Base-by-base conservation (phyloP, 30 jellyfish, hydroid and myxozoan species). In the Euphysa ruthae region DNA sequence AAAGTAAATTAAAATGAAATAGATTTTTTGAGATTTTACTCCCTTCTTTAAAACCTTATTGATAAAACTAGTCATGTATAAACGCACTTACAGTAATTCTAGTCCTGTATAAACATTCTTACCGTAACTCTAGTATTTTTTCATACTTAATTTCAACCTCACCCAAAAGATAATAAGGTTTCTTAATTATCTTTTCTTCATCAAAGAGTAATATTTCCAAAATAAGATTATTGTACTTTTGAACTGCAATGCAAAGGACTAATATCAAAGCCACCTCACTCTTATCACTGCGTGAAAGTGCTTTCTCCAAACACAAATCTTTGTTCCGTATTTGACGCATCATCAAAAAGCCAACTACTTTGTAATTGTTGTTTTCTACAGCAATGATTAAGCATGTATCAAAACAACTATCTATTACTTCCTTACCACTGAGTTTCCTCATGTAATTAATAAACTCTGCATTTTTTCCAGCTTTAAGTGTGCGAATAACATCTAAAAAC, bases 331-430 rank as follows among this genome's bases (percentile, higher is more conserved):
- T 92, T 49, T 83, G 82, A 43, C 81, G 96, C 23, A 86, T 20
- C 19, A 74, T 70, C n/a, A 86, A 78, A 35, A 71, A 78, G 10
- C 96, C 96, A 20, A 66, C 94, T 31, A 93, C 84, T 61, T 31
- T 50, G 13, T 63, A 82, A 43, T 76, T 43, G 57, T 86, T 80
- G n/a, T 43, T 66, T 8, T 25, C 55, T 20, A 86, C 88, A 18
- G 96, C 96, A 3, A 72, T 16, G 31, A 63, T 77, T 49, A 86
- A 57, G 16, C 95, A 85, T 55, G 69, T 90, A 30, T 86, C 93
- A 68, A 86, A 86, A 55, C 96, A 86, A 24, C 43, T 70, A 35
- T 57, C 73, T 35, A 82, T 91, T 1, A 86, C 85, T 31, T 80
- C 93, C 29, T 38, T 61, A 1, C 94, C 93, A 49, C 52, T 3